Evolutionary conservation across 2,888 invertebrate genomes (phyloP).

Genomic region (Ellobium chinense): DNA sequence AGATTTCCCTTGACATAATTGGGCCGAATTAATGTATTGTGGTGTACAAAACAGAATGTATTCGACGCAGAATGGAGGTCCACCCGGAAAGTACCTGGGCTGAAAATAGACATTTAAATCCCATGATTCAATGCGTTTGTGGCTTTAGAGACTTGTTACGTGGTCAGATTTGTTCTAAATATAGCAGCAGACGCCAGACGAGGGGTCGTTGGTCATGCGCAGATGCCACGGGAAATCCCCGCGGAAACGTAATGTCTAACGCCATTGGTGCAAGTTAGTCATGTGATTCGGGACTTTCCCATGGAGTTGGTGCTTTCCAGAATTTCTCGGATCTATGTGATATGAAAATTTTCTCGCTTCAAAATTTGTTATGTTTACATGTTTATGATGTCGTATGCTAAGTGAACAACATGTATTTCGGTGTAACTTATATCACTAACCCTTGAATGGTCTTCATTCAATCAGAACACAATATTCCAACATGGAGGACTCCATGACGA

Average conservation of each 20-base stretch:
- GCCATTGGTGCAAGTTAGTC: conserved; percentile 37
- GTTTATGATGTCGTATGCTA: not conserved
- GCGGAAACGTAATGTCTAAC: conserved; percentile 33
- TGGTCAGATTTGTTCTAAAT: not conserved
- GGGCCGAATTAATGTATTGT: too few relatives aligned
- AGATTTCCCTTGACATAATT: too few relatives aligned
- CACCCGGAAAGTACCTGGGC: conserved; percentile 26
- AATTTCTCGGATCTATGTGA: conserved; percentile 34
- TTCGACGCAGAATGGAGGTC: too few relatives aligned
- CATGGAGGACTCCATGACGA: conserved; percentile 39
- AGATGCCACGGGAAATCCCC: conserved; percentile 51
- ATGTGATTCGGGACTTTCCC: conserved; percentile 55
- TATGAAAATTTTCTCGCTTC: not conserved
- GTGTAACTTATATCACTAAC: too few relatives aligned
- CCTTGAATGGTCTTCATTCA: too few relatives aligned
- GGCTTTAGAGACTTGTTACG: not conserved
- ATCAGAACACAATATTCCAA: conserved; percentile 19
- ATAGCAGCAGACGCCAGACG: not conserved
- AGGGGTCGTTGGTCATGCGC: conserved; percentile 37
- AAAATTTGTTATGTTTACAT: conserved; percentile 14
- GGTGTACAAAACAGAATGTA: too few relatives aligned
- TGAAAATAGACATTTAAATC: conserved; percentile 17
- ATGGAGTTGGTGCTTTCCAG: conserved; percentile 51
- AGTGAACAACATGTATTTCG: too few relatives aligned
- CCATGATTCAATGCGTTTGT: not conserved